Conservation (phyloP, 2,113 vertebrate species). For the Accipiter virgatus region DNA sequence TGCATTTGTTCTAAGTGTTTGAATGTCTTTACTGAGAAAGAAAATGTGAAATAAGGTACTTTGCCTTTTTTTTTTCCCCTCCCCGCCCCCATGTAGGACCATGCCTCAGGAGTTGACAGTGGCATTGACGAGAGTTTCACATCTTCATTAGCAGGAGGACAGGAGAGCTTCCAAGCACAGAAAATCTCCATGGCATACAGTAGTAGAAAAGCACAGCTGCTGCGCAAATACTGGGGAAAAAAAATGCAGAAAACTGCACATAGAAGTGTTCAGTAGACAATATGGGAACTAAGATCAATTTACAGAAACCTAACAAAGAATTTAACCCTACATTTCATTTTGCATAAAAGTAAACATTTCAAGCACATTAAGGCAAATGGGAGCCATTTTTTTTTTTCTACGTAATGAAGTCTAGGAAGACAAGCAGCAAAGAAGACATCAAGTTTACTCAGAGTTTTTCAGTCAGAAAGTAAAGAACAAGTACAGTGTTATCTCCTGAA, state of each 20-base stretch:
- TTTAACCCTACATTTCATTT: background rate
- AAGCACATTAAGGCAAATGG: background rate
- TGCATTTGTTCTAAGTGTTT: background rate
- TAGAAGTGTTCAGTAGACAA: background rate
- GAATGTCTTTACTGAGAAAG: background rate
- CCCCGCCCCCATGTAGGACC: background rate
- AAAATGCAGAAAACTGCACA: background rate
- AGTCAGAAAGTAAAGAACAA: background rate
- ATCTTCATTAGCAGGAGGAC: background rate
- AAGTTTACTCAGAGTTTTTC: background rate
- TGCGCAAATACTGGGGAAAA: background rate
- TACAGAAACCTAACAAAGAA: background rate
- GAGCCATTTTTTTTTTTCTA: background rate
- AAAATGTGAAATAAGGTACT: background rate
- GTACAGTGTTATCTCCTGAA: background rate
- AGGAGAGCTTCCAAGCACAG: background rate
- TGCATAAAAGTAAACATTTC: background rate
- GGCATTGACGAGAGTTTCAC: background rate
- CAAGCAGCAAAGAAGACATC: background rate
- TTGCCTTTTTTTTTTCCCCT: background rate
- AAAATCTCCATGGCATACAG: background rate
- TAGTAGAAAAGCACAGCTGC: background rate
- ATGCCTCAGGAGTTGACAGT: background rate
- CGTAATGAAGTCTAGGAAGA: background rate
- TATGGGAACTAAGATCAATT: background rate